Base-by-base conservation (phyloP, 2,888 invertebrate species). In the Dolomedes plantarius region DNA sequence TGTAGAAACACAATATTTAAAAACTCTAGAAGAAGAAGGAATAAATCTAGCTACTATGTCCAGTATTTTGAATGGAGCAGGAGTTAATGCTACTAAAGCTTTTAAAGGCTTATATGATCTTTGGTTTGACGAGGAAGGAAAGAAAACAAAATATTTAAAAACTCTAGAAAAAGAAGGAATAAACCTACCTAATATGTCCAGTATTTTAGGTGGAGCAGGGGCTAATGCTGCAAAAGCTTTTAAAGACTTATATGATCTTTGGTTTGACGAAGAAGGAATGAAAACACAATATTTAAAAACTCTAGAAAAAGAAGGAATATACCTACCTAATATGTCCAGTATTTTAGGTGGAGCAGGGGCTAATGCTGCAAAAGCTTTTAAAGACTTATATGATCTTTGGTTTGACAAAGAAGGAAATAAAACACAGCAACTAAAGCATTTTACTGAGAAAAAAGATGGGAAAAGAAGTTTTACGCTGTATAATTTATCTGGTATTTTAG, bases 331-430 rank as follows among this genome's bases (percentile, higher is more conserved):
- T 46, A 73, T 73, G 19, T 73, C 73, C 50, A 50, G 73, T 50
- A 73, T 73, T 28, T 46, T 73, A 73, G 62, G 29, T 73, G 50
- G 73, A 50, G 29, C 73, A 46, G 50, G 73, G 62, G 29, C 50
- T 73, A 50, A 50, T 73, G 73, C 73, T 56, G 7, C 73, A 19
- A 50, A 46, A 79, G 71, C 36, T 72, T 78, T 69, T 50, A 69
- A n/a, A 32, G 71, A 78, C 39, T 50, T 78, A 78, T 56, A 78
- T 71, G 36, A 71, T 56, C 13, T 28, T 78, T 78, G 31, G 31
- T 78, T 78, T 71, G 79, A 78, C 71, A 36, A 73, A 32, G 64
- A 79, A 79, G 79, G 72, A 73, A 73, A 79, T 65, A 81, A 74
- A 81, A 46, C 7, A 68, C 81, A 46, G 46, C 36, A 74, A 81